Evolutionary conservation across 2,888 invertebrate species (phyloP), one percentile per base, ranked within the genome.

Genomic region (Pimpla rufipes): DNA sequence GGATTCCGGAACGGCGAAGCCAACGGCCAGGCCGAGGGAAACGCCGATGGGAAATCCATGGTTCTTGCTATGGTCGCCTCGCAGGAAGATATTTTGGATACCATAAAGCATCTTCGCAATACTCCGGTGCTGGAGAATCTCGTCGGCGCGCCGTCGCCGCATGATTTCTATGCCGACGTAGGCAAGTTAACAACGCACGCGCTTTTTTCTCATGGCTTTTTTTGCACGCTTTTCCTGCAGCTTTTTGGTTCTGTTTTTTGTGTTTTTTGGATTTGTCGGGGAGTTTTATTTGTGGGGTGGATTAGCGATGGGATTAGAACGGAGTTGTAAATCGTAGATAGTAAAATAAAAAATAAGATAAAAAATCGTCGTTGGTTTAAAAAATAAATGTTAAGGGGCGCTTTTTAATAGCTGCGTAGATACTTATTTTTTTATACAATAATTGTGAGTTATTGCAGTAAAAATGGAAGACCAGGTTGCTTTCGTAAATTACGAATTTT

Each of bases 121-220:
- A 92, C 92, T 4, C 90, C 92, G 0, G 90, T 92, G 8, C 74
- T 92, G 73, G 92, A 92, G 42, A 91, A 92, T 86, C 87, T 93
- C 2, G 87, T 92, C 18, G 88, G 89, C 11, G 88, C 79, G 23
- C 85, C 90, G 6, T 89, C 92, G n/a, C 90, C 92, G n/a, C n/a
- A n/a, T 10, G 88, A 90, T 70, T 81, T 88, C 45, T 88, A 84
- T 74, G 84, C 89, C 62, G 91, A 92, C 64, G 88, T 89, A 90
- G 92, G 92, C 92, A 91, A 92, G 92, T 92, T 88, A 87, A 85
- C 73, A n/a, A 66, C 45, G 89, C 89, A 89, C 86, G 90, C 70
- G 90, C 89, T 89, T 87, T 76, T 18, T 29, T 45, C 55, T 55
- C 18, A 37, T 59, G 29, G n/a, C 29, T 45, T 59, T 55, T 18